These are phyloP conservation scores for Aphidius ervi DNA, from an alignment of 1,140 invertebrate species.

Conservation along the genomic window DNA sequence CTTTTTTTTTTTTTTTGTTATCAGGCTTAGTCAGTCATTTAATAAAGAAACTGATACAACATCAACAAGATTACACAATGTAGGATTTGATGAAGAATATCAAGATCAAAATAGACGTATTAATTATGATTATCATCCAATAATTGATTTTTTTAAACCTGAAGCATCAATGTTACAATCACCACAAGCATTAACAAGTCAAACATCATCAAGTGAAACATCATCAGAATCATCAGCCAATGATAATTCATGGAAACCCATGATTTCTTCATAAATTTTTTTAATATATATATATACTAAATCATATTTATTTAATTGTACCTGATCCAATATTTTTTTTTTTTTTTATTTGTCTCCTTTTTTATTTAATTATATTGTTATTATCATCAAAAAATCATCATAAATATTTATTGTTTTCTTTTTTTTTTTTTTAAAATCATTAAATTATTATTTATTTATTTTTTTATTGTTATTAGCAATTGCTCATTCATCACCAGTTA, in stretches of 20 bases:
- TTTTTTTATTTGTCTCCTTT: slow-evolving; percentile 8
- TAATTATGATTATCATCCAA: slow-evolving; percentile 82
- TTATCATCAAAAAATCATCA: too few species aligned
- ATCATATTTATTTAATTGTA: slow-evolving; percentile 31
- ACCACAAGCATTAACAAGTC: slow-evolving; percentile 24
- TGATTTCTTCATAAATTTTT: slow-evolving; percentile 37
- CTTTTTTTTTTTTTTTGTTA: background rate
- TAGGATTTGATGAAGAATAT: slow-evolving; percentile 44
- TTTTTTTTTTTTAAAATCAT: background rate
- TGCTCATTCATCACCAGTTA: slow-evolving; percentile 3
- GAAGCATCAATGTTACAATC: slow-evolving; percentile 48
- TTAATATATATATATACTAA: slow-evolving; percentile 1
- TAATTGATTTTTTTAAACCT: slow-evolving; percentile 76
- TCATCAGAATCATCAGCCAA: slow-evolving; percentile 22
- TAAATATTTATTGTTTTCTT: too few species aligned
- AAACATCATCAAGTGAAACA: slow-evolving; percentile 16
- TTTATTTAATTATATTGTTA: slow-evolving; percentile 18
- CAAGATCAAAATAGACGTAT: slow-evolving; percentile 55
- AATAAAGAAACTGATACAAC: slow-evolving; percentile 35
- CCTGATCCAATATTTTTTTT: slow-evolving; percentile 36
- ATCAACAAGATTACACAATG: slow-evolving; percentile 37
- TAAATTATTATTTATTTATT: background rate
- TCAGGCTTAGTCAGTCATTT: slow-evolving; percentile 36
- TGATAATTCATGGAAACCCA: slow-evolving; percentile 46
- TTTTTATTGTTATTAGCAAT: background rate